Base-by-base conservation (phyloP, 1,140 invertebrate genomes). In the Solen grandis region DNA sequence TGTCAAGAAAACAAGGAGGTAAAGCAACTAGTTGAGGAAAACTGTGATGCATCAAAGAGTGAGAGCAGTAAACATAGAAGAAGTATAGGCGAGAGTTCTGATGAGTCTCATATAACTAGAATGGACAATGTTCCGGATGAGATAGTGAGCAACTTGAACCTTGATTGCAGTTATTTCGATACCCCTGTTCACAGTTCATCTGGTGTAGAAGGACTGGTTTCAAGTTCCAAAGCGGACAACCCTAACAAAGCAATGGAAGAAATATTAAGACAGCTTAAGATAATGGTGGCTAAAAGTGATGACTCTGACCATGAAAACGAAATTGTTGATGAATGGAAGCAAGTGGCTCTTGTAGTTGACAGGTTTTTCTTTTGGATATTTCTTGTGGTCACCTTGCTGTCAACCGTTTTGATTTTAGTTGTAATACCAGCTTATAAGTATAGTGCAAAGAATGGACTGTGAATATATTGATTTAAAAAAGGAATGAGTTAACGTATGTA, bases 311-410 rank as follows among this genome's bases (percentile, higher is more conserved):
- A 59, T n/a, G 80, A 84, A 33, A 59, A 77, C 27, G 84, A 88
- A 36, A 83, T 89, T 31, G 79, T 82, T 31, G 85, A 90, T 73
- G 99, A 99, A 93, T 99, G 99, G 99, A 99, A 99, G 91, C 99
- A 99, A 92, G 98, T 99, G 8, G 98, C 98, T 29, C 99, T 99
- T 96, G 98, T 99, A 38, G 99, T 99, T 85, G 99, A 99, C 94
- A 95, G 98, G 88, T 93, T 99, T 59, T 97, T 99, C 91, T 94
- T 99, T 74, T 98, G 98, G 92, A 96, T 99, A 86, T 99, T 99
- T 93, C 99, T 99, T 93, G 94, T 98, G 63, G 97, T 99, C n/a
- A 99, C 99, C 36, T 96, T 97, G 22, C 96, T 96, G 10, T 95
- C 95, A 19, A 99, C 98, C 3, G 95, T 99, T 82, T 97, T 97